phyloP scores from a whole-genome alignment of 2,888 invertebrate genomes.

The Eupithecia tripunctaria region DNA sequence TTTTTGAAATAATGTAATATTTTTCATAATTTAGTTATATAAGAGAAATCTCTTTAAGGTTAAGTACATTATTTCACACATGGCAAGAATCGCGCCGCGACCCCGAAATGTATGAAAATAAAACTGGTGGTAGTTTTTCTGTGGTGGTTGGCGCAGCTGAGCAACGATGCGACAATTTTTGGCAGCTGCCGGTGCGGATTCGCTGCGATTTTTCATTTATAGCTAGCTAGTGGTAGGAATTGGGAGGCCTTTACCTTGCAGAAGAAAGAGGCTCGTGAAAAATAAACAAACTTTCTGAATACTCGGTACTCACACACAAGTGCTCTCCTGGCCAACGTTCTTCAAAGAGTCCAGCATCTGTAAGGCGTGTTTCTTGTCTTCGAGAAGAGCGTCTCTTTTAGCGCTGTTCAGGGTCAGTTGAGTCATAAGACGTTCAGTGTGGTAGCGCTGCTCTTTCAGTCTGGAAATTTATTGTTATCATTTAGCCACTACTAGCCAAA shows the following conservation, averaged over 20 bases:
- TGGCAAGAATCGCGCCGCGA: too few species aligned
- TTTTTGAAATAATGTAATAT: too few species aligned
- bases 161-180: too few species aligned
- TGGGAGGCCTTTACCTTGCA: too few species aligned
- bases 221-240: background rate
- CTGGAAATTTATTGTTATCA: constrained; percentile 51
- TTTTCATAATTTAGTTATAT: too few species aligned
- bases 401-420: constrained; percentile 73
- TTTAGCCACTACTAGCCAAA: too few species aligned
- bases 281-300: background rate
- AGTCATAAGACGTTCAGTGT: constrained; percentile 74
- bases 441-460: constrained; percentile 80
- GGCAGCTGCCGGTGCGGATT: background rate
- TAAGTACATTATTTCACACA: too few species aligned
- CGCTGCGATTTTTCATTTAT: background rate
- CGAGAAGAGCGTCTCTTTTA: constrained; percentile 77
- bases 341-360: constrained; percentile 79
- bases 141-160: background rate
- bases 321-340: constrained; percentile 76
- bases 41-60: too few species aligned
- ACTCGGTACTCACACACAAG: constrained; percentile 61
- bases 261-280: background rate
- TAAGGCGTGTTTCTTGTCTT: constrained; percentile 80
- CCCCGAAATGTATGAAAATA: background rate
- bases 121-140: background rate